Evolutionary conservation across 2,113 vertebrate genomes (phyloP).

Genomic region (Aphyosemion australe): DNA sequence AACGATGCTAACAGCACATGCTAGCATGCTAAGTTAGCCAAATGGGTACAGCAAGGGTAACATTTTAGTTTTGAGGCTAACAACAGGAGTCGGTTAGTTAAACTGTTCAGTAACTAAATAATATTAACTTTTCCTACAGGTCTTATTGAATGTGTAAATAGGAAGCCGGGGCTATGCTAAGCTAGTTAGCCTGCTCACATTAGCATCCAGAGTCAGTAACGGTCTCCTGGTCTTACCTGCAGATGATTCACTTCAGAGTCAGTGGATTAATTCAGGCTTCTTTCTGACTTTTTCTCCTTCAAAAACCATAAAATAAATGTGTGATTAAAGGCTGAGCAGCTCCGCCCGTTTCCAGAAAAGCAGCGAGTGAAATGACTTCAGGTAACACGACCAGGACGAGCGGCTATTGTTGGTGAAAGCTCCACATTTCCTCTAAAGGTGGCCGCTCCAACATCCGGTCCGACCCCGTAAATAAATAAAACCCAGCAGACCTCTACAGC

Average conservation of each 20-base stretch:
- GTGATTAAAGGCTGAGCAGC: neutral
- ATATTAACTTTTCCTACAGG: neutral
- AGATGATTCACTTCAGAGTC: constrained; percentile 23
- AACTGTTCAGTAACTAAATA: neutral
- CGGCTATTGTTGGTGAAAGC: constrained; percentile 69
- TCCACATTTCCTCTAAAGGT: constrained; percentile 61
- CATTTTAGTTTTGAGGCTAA: neutral
- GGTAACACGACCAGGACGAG: constrained; percentile 30
- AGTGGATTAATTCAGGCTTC: neutral
- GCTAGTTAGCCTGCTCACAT: constrained; percentile 45
- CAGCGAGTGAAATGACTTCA: constrained; percentile 22
- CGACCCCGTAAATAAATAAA: constrained; percentile 13
- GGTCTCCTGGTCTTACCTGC: constrained; percentile 53
- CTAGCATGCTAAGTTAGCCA: constrained; percentile 39
- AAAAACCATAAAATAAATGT: neutral
- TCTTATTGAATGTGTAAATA: neutral
- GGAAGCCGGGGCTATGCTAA: constrained; percentile 12
- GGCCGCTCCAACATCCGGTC: constrained; percentile 65
- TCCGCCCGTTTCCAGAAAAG: constrained; percentile 9
- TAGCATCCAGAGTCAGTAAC: constrained; percentile 44
- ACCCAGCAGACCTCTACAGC: neutral
- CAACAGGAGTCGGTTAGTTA: fast-evolving
- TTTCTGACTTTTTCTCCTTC: neutral
- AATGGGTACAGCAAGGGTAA: neutral
- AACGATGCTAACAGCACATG: constrained; percentile 21